phyloP scores from a whole-genome alignment of 2,797 vertebrate genomes.

The Danio tinwini region DNA sequence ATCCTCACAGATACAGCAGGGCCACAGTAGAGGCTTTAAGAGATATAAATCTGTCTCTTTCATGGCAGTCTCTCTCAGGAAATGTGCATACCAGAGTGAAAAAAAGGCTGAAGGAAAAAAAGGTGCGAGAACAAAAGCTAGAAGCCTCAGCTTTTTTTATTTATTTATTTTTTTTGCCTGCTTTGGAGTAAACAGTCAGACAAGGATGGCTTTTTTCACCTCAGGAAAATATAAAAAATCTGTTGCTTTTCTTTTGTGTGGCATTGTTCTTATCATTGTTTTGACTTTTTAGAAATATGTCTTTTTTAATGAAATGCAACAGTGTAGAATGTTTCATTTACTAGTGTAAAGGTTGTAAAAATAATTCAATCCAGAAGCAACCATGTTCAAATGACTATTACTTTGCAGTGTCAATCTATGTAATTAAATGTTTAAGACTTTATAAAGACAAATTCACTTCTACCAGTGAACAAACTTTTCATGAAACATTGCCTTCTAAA shows the following conservation, averaged over 20 bases:
- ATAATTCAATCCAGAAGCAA: neutral
- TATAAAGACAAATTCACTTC: neutral
- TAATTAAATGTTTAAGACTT: neutral
- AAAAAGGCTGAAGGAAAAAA: slow-evolving; percentile 28
- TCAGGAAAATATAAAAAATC: slow-evolving; percentile 1
- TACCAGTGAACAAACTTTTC: neutral
- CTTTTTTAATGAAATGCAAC: slow-evolving; percentile 14
- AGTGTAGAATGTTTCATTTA: slow-evolving; percentile 1
- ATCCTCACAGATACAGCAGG: slow-evolving; percentile 65
- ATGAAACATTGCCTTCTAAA: neutral
- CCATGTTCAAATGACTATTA: neutral
- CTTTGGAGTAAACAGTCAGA: slow-evolving; percentile 32
- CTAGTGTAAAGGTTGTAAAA: neutral
- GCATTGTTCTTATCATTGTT: neutral
- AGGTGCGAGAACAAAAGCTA: slow-evolving; percentile 31
- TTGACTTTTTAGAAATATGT: neutral
- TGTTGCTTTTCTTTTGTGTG: slow-evolving; percentile 22
- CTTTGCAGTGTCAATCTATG: neutral
- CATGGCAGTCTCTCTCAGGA: slow-evolving; percentile 55
- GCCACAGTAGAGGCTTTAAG: slow-evolving; percentile 61
- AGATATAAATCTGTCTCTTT: slow-evolving; percentile 66
- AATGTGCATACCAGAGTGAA: slow-evolving; percentile 41
- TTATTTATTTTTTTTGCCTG: neutral
- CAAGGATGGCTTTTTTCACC: slow-evolving; percentile 24
- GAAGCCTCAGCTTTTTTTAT: slow-evolving; percentile 12